Evolutionary conservation across 2,797 vertebrate genomes (phyloP).

Genomic region (Coreius guichenoti): DNA sequence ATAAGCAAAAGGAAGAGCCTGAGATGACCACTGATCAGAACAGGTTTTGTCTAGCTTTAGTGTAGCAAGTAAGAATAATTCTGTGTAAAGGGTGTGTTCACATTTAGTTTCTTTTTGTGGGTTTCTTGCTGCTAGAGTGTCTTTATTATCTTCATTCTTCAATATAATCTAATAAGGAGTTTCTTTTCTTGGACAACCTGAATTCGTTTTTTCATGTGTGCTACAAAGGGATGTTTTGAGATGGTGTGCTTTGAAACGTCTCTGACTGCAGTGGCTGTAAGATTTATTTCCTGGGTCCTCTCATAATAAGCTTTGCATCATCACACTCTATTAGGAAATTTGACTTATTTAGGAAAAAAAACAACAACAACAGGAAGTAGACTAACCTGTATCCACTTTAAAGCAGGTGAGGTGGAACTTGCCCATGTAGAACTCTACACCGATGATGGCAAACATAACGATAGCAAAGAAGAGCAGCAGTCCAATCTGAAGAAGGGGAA

Average conservation of each 20-base stretch:
- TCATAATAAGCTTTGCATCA: neutral
- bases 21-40: neutral
- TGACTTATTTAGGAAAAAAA: neutral
- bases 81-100: neutral
- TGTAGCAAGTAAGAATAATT: neutral
- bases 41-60: neutral
- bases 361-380: neutral
- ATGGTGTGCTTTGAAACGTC: neutral
- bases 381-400: conserved; percentile 84
- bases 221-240: neutral
- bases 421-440: conserved; percentile 98
- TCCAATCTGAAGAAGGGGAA: conserved; percentile 96
- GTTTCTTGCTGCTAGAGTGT: neutral
- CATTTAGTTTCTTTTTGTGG: neutral
- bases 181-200: neutral
- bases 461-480: conserved; percentile 97
- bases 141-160: neutral
- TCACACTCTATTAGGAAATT: neutral
- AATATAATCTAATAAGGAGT: neutral
- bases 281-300: neutral
- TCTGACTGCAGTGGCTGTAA: neutral
- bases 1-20: conserved; percentile 11
- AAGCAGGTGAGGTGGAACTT: conserved; percentile 95
- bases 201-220: neutral
- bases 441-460: conserved; percentile 98